These are phyloP conservation scores for Melanchra persicariae DNA, from an alignment of 2,888 invertebrate species.

Conservation along the genomic window DNA sequence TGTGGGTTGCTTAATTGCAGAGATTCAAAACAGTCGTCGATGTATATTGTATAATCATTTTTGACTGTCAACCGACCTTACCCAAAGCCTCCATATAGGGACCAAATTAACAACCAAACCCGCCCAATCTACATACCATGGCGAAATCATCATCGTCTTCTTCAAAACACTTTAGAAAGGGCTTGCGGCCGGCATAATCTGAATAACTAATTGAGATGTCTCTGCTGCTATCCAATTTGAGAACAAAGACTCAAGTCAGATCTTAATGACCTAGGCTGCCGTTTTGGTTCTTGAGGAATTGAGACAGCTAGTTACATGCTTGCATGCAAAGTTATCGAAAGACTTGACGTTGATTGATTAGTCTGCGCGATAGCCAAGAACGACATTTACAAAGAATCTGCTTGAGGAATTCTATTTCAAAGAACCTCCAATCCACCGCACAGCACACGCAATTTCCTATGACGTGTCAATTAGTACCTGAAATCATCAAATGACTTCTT, in stretches of 20 bases:
- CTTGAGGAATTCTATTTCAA: background rate
- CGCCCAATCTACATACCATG: constrained; percentile 3
- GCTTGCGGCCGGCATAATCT: background rate
- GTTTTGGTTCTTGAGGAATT: background rate
- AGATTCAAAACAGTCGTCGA: constrained; percentile 80
- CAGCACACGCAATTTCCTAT: background rate
- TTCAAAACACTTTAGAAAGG: background rate
- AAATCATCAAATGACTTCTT: no score
- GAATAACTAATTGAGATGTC: background rate
- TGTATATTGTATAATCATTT: constrained; percentile 68
- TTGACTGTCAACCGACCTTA: constrained; percentile 64
- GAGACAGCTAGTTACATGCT: background rate
- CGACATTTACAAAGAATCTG: background rate
- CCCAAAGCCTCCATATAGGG: constrained; percentile 43
- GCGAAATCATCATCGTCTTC: background rate
- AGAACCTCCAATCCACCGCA: background rate
- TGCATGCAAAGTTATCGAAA: background rate
- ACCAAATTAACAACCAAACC: constrained; percentile 17
- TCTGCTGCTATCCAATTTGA: background rate
- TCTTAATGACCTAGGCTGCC: background rate
- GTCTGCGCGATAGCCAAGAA: background rate
- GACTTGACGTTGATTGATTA: background rate
- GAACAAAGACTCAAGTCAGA: background rate
- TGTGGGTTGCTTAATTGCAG: constrained; percentile 88
- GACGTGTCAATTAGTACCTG: background rate